Evolutionary conservation across 2,888 invertebrate genomes (phyloP), one percentile per base, ranked within the genome.

Genomic region (Kuschelorhynchus macadamiae): DNA sequence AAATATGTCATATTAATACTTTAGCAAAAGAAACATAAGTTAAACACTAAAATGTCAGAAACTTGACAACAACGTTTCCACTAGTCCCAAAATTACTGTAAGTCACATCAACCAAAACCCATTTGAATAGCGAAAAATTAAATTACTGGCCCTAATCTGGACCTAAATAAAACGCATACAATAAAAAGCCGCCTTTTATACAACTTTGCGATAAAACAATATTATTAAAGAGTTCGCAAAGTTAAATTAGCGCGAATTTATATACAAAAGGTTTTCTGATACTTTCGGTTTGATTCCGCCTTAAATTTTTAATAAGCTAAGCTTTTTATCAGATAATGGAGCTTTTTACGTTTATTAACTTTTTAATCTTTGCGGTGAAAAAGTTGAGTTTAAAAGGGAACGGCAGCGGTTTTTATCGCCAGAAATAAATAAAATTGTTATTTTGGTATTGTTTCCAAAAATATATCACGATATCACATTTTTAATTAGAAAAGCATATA

Each of bases 181-280:
- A n/a, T n/a, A n/a, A n/a, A 63, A 63, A 63, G 63, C 39, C 44
- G 56, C 56, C 46, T 57, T 49, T 68, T 59, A 63, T 59, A 49
- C 47, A 64, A 61, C 64, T 63, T 62, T 62, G 63, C 52, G 53
- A 49, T 64, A 63, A 68, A 68, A 68, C 63, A 68, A 64, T 64
- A 65, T 65, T 63, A 64, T 65, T 70, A 70, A 70, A 49, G 55
- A 62, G 50, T 67, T 67, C n/a, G 39, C 57, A 36, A 62, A 62
- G 62, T 67, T 67, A 61, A 67, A 67, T 67, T 67, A 62, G 67
- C 66, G 30, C 46, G 53, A 66, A 66, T 66, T 66, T 66, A 66
- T 60, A 60, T 66, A 66, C 66, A 66, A 65, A 62, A 57, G 65
- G 57, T 65, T 65, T 57, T 44, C 46, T 65, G 65, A 65, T 65